A percentile compares a stretch with the other conserved stretches of the same genome.
phyloP scores from a whole-genome alignment of 2,113 vertebrate species.

The Ailuropoda melanoleuca region DNA sequence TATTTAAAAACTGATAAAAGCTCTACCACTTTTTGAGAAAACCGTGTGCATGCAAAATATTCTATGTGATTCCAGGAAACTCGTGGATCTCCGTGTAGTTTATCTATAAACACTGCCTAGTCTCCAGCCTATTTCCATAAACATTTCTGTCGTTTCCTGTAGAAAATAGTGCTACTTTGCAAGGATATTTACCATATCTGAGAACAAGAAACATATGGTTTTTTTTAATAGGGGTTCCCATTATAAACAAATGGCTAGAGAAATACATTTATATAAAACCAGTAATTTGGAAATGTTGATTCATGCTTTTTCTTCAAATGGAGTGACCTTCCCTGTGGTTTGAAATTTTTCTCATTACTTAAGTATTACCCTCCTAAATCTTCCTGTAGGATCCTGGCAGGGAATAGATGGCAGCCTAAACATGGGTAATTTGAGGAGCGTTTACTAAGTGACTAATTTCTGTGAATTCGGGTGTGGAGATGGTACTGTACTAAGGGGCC shows the following conservation, averaged over 20 bases:
- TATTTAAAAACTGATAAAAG: slow-evolving; percentile 7
- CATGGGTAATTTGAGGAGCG: neutral
- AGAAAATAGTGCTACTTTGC: neutral
- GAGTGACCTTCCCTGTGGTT: neutral
- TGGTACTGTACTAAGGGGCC: neutral
- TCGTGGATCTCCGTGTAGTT: neutral
- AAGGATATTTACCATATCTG: neutral
- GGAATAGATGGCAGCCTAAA: neutral
- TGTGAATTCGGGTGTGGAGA: neutral
- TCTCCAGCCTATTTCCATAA: neutral
- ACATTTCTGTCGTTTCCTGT: neutral
- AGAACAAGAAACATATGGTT: neutral
- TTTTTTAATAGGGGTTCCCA: neutral
- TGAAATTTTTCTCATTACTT: neutral
- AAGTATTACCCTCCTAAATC: neutral
- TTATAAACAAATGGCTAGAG: neutral
- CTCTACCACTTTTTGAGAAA: neutral
- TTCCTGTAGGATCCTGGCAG: neutral
- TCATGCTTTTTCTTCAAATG: neutral
- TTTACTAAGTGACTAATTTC: neutral
- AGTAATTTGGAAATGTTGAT: neutral
- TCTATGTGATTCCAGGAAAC: neutral
- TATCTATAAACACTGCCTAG: neutral
- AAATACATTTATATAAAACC: neutral
- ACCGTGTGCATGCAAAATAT: neutral